Evolutionary conservation across 2,113 vertebrate species (phyloP), one percentile per base, ranked within the genome.

Genomic region (Pholis gunnellus): DNA sequence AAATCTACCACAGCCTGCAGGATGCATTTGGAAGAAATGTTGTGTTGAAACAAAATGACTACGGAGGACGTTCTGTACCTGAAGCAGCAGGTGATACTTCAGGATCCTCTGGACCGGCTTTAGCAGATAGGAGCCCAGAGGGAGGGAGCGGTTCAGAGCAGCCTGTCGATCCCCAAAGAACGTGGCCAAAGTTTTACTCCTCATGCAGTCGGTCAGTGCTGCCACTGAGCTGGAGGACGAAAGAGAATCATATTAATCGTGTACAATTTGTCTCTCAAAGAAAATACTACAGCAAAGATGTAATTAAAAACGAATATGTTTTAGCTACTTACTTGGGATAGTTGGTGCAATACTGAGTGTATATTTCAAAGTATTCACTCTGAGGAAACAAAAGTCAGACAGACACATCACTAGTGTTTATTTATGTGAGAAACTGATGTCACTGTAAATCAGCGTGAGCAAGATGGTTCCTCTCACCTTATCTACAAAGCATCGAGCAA

Each of bases 311-410:
- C 1, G 22, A 56, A 6, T 18, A 4, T 5, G 3, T 29, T 25
- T 3, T 1, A 9, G 60, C 3, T 36, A 93, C 97, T 96, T 95
- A 99, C 98, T 98, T 99, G n/a, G 98, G 98, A 84, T 99, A 99
- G 95, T 99, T 99, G 90, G 97, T 99, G 94, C 98, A 99, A 91
- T 99, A 99, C 84, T 99, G 97, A 5, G 98, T 99, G 89, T 99
- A 99, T 95, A 99, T 99, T 87, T 97, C 95, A 83, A 99, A 99
- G 85, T 98, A 96, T 69, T 98, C 96, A 89, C 97, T 99, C 98
- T 99, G 94, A 0, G 50, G 86, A 50, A 54, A 29, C 18, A 73
- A 72, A 73, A 78, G 14, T 27, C 0, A 20, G 50, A 76, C 25
- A 80, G 29, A 36, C 22, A 42, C 6, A 74, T 79, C 20, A 63